A percentile compares a stretch with the other conserved stretches of the same genome.
phyloP scores from a whole-genome alignment of 2,113 vertebrate species.

The Platysteira castanea region DNA sequence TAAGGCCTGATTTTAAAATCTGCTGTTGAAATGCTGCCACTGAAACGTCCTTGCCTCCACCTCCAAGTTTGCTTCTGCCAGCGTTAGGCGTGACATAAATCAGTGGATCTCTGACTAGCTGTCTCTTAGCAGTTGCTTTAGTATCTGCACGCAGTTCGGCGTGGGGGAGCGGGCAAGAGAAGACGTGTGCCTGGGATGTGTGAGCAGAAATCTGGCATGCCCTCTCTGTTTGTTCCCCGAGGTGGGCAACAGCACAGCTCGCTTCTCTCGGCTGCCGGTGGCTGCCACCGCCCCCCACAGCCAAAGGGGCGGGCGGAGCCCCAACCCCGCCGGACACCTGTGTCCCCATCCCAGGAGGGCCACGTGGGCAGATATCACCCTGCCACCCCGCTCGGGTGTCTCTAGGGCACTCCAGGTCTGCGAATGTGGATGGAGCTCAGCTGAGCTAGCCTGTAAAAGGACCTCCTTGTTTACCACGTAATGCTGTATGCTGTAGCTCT shows the following conservation, averaged over 20 bases:
- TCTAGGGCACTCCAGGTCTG: not conserved
- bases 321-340: rapidly evolving
- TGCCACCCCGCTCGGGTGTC: rapidly evolving
- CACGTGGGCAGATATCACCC: rapidly evolving
- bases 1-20: not conserved
- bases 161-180: not conserved
- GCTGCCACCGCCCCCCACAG: rapidly evolving
- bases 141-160: rapidly evolving
- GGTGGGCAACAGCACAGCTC: not conserved
- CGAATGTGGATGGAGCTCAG: not conserved
- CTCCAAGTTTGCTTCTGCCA: not conserved
- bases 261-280: rapidly evolving
- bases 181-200: not conserved
- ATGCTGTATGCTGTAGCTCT: not conserved
- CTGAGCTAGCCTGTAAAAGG: rapidly evolving
- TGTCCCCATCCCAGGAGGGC: not conserved
- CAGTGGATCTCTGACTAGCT: not conserved
- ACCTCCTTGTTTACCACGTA: not conserved
- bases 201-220: not conserved
- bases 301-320: not conserved
- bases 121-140: not conserved
- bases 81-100: not conserved
- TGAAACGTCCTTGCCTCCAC: not conserved
- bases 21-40: not conserved
- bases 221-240: not conserved